Evolutionary conservation across 35 echinoderm and acorn worm species (phyloP).

Genomic region (Hemicentrotus pulcherrimus): DNA sequence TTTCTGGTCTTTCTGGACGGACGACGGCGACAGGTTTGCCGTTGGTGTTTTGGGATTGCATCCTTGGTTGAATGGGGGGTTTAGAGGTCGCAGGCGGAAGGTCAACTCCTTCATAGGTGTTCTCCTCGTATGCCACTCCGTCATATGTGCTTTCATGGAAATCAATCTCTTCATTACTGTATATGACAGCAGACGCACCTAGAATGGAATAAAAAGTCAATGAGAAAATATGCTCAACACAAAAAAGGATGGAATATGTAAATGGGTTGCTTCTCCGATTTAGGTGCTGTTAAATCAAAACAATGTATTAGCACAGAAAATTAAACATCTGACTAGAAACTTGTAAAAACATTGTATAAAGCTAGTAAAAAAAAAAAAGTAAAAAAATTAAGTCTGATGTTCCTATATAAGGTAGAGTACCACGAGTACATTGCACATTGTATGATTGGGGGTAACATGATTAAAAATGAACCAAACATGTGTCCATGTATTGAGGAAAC

Average conservation of each 20-base stretch:
- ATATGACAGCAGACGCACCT: not conserved
- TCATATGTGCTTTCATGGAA: not conserved
- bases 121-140: not conserved
- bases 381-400: too few species aligned
- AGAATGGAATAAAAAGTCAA: not conserved
- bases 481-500: too few species aligned
- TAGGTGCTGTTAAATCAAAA: too few species aligned
- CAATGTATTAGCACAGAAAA: too few species aligned
- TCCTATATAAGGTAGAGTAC: too few species aligned
- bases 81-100: not conserved
- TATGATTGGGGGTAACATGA: too few species aligned
- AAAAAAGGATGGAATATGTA: not conserved
- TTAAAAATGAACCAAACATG: too few species aligned
- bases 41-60: not conserved
- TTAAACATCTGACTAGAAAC: too few species aligned
- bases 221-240: not conserved
- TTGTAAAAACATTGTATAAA: too few species aligned
- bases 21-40: not conserved
- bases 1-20: not conserved
- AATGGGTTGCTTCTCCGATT: not conserved
- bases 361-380: too few species aligned
- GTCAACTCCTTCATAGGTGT: conserved; percentile 14
- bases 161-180: not conserved
- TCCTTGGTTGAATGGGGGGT: not conserved
- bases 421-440: too few species aligned